phyloP scores from a whole-genome alignment of 64 coral and sea anemone genomes.

The Platygyra sinensis region DNA sequence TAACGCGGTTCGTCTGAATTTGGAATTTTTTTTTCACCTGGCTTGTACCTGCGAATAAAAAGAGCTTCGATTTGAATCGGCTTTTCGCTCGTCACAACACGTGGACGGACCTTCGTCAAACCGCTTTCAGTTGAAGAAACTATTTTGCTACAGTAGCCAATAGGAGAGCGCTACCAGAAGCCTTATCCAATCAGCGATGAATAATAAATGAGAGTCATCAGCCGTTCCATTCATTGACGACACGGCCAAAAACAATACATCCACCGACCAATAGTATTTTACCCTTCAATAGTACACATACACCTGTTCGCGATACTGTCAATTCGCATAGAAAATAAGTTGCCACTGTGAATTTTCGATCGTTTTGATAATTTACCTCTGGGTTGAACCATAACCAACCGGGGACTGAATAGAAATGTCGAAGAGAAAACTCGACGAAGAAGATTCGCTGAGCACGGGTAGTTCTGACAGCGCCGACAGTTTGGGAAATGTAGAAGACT shows the following conservation, averaged over 20 bases:
- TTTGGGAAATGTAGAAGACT: constrained; percentile 63
- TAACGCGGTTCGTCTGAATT: no score
- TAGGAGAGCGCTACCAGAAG: neutral
- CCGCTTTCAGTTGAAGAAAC: neutral
- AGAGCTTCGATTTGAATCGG: neutral
- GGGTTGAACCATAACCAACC: neutral
- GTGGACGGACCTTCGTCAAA: neutral
- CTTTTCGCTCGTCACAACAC: neutral
- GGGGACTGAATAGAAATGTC: constrained; percentile 1
- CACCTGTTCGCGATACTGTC: constrained; percentile 26
- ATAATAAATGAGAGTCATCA: constrained; percentile 27
- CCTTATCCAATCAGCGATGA: constrained; percentile 52
- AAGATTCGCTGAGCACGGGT: constrained; percentile 75
- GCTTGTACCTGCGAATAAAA: neutral
- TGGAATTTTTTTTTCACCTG: neutral
- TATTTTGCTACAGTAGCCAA: constrained; percentile 5
- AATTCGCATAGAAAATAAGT: constrained; percentile 33
- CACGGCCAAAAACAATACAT: constrained; percentile 20
- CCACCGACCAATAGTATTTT: constrained; percentile 34
- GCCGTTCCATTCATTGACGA: constrained; percentile 44
- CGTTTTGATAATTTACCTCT: constrained; percentile 39
- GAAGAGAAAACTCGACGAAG: constrained; percentile 71
- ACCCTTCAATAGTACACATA: neutral
- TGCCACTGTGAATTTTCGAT: constrained; percentile 28
- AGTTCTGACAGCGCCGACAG: constrained; percentile 89